Conservation (phyloP, 1,140 invertebrate species). For the Venturia canescens region DNA sequence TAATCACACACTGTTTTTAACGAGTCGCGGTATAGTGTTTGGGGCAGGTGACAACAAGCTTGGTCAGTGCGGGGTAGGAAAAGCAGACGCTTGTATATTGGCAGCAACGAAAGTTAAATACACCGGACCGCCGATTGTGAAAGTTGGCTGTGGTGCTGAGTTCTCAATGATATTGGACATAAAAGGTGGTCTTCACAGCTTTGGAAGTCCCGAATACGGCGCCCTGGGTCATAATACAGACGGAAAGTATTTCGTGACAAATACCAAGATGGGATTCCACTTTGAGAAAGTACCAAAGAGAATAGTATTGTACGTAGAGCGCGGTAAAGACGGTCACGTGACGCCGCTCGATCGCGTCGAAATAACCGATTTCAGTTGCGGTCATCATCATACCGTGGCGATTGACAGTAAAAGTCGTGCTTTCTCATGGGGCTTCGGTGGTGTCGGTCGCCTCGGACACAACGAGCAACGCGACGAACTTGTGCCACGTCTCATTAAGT, state of each 20-base stretch:
- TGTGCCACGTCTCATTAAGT: conserved; percentile 93
- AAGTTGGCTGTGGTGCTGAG: conserved; percentile 93
- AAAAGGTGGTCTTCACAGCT: conserved; percentile 92
- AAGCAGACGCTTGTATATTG: conserved; percentile 82
- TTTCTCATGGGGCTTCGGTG: conserved; percentile 96
- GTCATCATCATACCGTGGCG: conserved; percentile 93
- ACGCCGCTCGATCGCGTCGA: conserved; percentile 90
- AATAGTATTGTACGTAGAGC: conserved; percentile 92
- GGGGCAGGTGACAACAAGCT: conserved; percentile 93
- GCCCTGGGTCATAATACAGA: conserved; percentile 95
- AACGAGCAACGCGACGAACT: conserved; percentile 94
- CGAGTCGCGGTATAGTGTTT: conserved; percentile 90
- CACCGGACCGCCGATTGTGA: conserved; percentile 86
- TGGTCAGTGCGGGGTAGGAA: conserved; percentile 93
- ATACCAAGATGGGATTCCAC: conserved; percentile 91
- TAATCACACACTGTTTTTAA: conserved; percentile 92
- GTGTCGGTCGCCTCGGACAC: conserved; percentile 94
- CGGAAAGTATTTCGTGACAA: conserved; percentile 94
- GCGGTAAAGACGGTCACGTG: conserved; percentile 91
- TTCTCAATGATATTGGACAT: conserved; percentile 94
- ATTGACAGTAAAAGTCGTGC: conserved; percentile 91
- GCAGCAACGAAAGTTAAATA: conserved; percentile 87
- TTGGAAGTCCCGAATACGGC: conserved; percentile 95
- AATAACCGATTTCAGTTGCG: conserved; percentile 93
- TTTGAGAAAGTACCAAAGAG: conserved; percentile 91